A percentile compares a stretch with the other conserved stretches of the same genome.
Conservation (phyloP, 2,888 invertebrate genomes). For the Ecliptopera silaceata region DNA sequence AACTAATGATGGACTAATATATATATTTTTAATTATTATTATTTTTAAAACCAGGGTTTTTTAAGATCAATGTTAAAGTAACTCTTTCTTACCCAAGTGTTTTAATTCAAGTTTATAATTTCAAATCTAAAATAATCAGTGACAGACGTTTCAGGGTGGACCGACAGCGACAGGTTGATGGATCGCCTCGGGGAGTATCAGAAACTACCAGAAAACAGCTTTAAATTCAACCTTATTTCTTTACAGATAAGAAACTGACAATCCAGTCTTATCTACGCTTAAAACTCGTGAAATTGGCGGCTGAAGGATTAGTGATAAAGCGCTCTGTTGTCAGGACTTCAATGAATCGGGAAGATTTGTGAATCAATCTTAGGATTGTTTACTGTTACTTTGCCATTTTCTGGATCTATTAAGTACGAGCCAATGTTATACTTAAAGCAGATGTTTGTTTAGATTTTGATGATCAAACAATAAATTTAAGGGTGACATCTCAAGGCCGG, state of each 20-base stretch:
- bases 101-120: constrained; percentile 32
- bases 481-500: no score
- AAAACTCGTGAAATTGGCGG: constrained; percentile 35
- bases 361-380: constrained; percentile 42
- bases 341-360: constrained; percentile 38
- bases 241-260: constrained; percentile 24
- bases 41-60: no score
- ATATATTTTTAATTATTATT: no score
- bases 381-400: constrained; percentile 24
- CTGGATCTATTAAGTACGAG: constrained; percentile 1
- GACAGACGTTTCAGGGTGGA: constrained; percentile 40
- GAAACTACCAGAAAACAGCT: constrained; percentile 28
- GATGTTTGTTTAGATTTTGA: not conserved
- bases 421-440: not conserved
- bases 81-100: no score
- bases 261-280: constrained; percentile 35
- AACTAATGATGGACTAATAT: no score
- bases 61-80: no score
- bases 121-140: constrained; percentile 39
- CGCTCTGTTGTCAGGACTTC: constrained; percentile 38
- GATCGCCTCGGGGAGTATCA: constrained; percentile 45
- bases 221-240: constrained; percentile 30
- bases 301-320: constrained; percentile 44
- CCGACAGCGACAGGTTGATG: constrained; percentile 43
- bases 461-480: not conserved